Percentiles rank a stretch among this genome's conserved stretches.
phyloP scores from a whole-genome alignment of 2,888 invertebrate species.

The Andricus curvator region DNA sequence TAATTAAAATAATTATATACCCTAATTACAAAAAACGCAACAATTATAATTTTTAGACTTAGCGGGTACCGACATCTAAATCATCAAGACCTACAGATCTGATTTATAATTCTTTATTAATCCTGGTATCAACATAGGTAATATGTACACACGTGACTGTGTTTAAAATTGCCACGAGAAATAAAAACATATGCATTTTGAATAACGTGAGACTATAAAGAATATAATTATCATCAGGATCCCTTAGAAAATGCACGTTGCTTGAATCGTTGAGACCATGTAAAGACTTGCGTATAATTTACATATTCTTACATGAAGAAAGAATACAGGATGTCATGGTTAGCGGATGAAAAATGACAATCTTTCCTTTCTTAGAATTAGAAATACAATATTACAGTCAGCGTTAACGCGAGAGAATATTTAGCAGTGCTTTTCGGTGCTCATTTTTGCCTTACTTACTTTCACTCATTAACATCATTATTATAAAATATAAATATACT shows the following conservation, averaged over 20 bases:
- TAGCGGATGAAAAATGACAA: constrained; percentile 2
- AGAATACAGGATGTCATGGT: constrained; percentile 32
- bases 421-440: not conserved
- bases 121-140: constrained; percentile 63
- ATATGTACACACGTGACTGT: constrained; percentile 69
- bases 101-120: constrained; percentile 44
- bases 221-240: constrained; percentile 67
- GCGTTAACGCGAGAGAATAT: not conserved
- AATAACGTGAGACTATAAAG: constrained; percentile 74
- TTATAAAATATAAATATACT: constrained; percentile 34
- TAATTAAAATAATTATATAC: not conserved
- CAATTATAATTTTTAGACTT: not conserved
- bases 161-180: constrained; percentile 70
- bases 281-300: constrained; percentile 30
- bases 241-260: constrained; percentile 63
- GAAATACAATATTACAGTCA: constrained; percentile 23
- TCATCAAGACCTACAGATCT: constrained; percentile 19
- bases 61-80: constrained; percentile 4
- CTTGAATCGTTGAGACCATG: constrained; percentile 50
- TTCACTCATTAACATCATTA: constrained; percentile 14
- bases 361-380: not conserved
- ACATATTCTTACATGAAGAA: constrained; percentile 27
- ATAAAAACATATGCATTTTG: constrained; percentile 74
- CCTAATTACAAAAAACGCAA: not conserved
- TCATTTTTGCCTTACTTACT: constrained; percentile 14